A percentile compares a stretch with the other conserved stretches of the same genome.
Conservation (phyloP, 2,113 vertebrate genomes). For the Carassius carassius region DNA sequence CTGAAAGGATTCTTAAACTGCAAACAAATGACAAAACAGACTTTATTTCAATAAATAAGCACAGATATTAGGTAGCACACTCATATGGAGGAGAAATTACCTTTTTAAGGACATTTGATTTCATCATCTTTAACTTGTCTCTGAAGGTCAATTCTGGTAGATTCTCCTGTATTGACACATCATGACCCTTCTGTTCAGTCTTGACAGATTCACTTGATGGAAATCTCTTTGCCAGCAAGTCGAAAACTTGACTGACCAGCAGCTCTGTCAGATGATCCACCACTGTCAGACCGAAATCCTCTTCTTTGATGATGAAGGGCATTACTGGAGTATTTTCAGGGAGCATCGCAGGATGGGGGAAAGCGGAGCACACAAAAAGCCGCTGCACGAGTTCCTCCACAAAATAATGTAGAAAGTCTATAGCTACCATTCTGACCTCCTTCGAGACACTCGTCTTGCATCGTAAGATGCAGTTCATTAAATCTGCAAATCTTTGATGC, state of each 20-base stretch:
- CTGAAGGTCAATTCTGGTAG: not conserved
- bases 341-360: not conserved
- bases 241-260: constrained; percentile 15
- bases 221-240: not conserved
- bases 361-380: not conserved
- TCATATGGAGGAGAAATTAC: not conserved
- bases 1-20: not conserved
- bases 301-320: not conserved
- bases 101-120: not conserved
- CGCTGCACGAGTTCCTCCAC: not conserved
- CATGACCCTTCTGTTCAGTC: not conserved
- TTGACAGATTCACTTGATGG: not conserved
- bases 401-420: not conserved
- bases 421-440: not conserved
- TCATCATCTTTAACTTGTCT: not conserved
- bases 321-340: not conserved
- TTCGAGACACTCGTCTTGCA: not conserved
- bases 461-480: not conserved
- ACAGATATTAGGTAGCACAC: not conserved
- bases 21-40: not conserved
- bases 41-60: not conserved
- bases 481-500: not conserved
- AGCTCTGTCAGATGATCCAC: constrained; percentile 1
- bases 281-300: not conserved
- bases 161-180: not conserved